phyloP scores from a whole-genome alignment of 2,797 vertebrate species.

The Champsocephalus esox region DNA sequence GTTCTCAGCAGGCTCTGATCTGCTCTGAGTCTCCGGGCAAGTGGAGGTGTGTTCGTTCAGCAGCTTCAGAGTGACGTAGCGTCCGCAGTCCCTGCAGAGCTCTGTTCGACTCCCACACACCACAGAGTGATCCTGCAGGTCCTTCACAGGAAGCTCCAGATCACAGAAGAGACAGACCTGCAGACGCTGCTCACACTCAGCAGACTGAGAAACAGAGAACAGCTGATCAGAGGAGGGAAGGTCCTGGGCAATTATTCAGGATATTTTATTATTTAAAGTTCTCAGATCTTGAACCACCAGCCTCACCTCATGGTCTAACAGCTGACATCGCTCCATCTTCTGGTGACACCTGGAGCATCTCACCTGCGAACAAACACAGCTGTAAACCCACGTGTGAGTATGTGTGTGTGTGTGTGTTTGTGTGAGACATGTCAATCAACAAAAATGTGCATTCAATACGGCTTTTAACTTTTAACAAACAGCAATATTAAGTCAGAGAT shows the following conservation, averaged over 20 bases:
- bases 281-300: too few relatives aligned
- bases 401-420: not conserved
- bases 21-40: conserved; percentile 46
- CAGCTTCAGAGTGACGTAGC: conserved; percentile 76
- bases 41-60: conserved; percentile 48
- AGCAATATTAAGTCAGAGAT: too few relatives aligned
- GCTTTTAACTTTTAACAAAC: too few relatives aligned
- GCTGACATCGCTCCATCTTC: conserved; percentile 73
- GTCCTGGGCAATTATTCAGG: too few relatives aligned
- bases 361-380: conserved; percentile 66
- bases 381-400: not conserved
- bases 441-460: too few relatives aligned
- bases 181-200: conserved; percentile 74
- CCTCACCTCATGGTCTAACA: conserved; percentile 78
- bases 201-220: conserved; percentile 62
- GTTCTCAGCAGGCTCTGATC: not conserved
- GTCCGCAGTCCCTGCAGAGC: conserved; percentile 78
- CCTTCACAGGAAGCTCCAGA: conserved; percentile 73
- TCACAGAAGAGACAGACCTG: conserved; percentile 82
- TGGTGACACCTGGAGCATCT: conserved; percentile 76
- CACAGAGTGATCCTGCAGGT: conserved; percentile 74
- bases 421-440: too few relatives aligned
- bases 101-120: conserved; percentile 82
- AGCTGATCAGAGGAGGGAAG: too few relatives aligned
- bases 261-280: too few relatives aligned